Evolutionary conservation across 2,113 vertebrate genomes (phyloP).

Genomic region (Myodes glareolus): DNA sequence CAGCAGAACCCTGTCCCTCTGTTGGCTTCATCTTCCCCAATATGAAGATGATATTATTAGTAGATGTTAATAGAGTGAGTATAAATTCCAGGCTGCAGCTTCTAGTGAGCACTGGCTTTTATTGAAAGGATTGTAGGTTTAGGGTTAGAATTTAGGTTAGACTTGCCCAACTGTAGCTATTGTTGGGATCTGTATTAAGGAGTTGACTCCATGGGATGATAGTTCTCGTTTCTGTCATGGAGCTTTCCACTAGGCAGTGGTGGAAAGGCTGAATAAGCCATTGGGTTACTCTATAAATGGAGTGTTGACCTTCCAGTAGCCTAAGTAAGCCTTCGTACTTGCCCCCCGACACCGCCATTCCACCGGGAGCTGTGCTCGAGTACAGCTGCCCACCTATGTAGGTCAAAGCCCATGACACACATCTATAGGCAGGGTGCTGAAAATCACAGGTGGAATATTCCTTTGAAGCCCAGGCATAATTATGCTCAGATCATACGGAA

Average conservation of each 20-base stretch:
- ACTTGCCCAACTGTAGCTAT: neutral
- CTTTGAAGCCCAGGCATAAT: neutral
- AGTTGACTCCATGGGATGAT: neutral
- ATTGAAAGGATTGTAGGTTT: neutral
- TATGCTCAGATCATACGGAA: neutral
- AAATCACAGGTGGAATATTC: neutral
- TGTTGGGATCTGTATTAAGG: fast-evolving
- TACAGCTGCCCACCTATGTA: neutral
- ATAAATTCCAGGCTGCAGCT: neutral
- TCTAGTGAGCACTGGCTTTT: neutral
- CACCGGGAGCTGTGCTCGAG: neutral
- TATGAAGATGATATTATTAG: neutral
- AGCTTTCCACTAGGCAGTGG: neutral
- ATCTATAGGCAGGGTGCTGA: neutral
- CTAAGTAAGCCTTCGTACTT: neutral
- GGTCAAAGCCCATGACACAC: neutral
- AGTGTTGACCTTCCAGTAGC: neutral
- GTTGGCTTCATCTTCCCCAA: neutral
- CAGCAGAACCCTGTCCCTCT: neutral
- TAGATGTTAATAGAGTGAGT: neutral
- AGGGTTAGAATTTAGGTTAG: slow-evolving; percentile 7
- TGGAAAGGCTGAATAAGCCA: neutral
- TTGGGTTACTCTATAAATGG: neutral
- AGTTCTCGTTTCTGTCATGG: neutral
- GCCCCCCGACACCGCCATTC: neutral